Percentiles rank a stretch among this genome's conserved stretches.
Evolutionary conservation across 1,140 invertebrate genomes (phyloP).

Genomic region (Conopomorpha cramerella): DNA sequence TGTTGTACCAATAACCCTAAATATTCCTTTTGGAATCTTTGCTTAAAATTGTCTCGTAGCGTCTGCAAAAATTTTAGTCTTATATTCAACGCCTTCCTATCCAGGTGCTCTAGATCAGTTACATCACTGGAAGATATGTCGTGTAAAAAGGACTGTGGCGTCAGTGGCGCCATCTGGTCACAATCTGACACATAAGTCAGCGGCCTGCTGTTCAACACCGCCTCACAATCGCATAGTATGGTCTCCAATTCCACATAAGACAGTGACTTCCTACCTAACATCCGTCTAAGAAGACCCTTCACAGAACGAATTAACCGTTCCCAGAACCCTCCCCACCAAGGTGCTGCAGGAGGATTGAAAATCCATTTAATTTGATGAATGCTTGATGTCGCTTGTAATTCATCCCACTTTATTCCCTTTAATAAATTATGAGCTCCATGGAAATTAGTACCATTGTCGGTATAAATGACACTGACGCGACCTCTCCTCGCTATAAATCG

Average conservation of each 20-base stretch:
- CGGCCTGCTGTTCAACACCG: slow-evolving; percentile 3
- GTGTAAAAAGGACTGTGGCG: slow-evolving; percentile 3
- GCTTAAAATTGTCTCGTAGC: slow-evolving; percentile 3
- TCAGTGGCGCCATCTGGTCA: slow-evolving; percentile 1
- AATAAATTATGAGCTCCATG: slow-evolving; percentile 6
- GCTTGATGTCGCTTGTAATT: slow-evolving; percentile 1
- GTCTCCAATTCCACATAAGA: slow-evolving; percentile 2
- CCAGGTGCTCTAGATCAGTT: slow-evolving; percentile 3
- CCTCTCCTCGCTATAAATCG: slow-evolving; percentile 28
- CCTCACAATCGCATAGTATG: slow-evolving; percentile 5
- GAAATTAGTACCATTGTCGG: slow-evolving; percentile 44
- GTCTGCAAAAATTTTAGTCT: slow-evolving; percentile 3
- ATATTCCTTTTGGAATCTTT: slow-evolving; percentile 4
- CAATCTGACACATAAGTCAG: slow-evolving; percentile 5
- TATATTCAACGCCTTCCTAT: background rate
- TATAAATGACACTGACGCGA: slow-evolving; percentile 26
- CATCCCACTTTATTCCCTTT: too few relatives aligned
- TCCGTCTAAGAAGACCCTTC: slow-evolving; percentile 5
- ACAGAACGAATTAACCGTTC: slow-evolving; percentile 24
- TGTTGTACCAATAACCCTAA: background rate
- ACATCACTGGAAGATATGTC: background rate
- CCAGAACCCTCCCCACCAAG: slow-evolving; percentile 31
- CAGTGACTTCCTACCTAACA: slow-evolving; percentile 2
- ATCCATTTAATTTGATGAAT: slow-evolving; percentile 21
- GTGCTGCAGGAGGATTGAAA: slow-evolving; percentile 37